These are phyloP conservation scores for Macrostomum cliftonense DNA, from an alignment of 2,888 invertebrate species.

Conservation along the genomic window DNA sequence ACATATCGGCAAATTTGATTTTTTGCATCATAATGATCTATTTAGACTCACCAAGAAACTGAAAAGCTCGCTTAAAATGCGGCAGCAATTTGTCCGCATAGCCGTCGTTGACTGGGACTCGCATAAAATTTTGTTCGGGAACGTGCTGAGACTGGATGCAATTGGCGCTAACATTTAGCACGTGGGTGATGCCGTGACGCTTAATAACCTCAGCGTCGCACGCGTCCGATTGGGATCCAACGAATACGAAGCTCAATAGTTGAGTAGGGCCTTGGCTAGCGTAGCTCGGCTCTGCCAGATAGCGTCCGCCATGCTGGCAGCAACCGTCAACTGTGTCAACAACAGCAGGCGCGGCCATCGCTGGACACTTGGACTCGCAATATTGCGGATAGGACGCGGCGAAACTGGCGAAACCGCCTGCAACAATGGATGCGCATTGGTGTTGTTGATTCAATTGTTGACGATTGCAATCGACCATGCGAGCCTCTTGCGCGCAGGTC, in stretches of 20 bases:
- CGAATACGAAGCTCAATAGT: slow-evolving; percentile 7
- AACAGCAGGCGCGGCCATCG: not conserved
- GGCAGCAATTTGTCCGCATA: slow-evolving; percentile 41
- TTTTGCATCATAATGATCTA: too few relatives aligned
- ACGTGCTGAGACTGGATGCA: slow-evolving; percentile 37
- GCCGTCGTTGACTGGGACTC: slow-evolving; percentile 42
- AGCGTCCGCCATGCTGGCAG: not conserved
- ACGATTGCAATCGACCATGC: too few relatives aligned
- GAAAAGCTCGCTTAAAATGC: slow-evolving; percentile 39
- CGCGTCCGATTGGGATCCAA: slow-evolving; percentile 12
- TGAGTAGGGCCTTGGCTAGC: slow-evolving; percentile 3
- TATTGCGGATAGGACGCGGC: too few relatives aligned
- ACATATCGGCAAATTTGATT: too few relatives aligned
- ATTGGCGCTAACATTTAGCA: slow-evolving; percentile 40
- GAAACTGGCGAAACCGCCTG: too few relatives aligned
- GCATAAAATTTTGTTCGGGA: slow-evolving; percentile 39
- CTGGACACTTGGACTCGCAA: not conserved
- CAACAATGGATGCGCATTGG: too few relatives aligned
- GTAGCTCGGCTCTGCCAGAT: too few relatives aligned
- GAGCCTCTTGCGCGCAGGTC: too few relatives aligned
- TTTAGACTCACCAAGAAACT: slow-evolving; percentile 37
- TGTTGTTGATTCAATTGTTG: too few relatives aligned
- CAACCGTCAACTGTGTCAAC: not conserved
- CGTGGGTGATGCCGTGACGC: slow-evolving; percentile 36
- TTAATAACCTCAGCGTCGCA: slow-evolving; percentile 14